These are phyloP conservation scores for Anthrax anthrax DNA, from an alignment of 2,888 invertebrate species.

Conservation along the genomic window DNA sequence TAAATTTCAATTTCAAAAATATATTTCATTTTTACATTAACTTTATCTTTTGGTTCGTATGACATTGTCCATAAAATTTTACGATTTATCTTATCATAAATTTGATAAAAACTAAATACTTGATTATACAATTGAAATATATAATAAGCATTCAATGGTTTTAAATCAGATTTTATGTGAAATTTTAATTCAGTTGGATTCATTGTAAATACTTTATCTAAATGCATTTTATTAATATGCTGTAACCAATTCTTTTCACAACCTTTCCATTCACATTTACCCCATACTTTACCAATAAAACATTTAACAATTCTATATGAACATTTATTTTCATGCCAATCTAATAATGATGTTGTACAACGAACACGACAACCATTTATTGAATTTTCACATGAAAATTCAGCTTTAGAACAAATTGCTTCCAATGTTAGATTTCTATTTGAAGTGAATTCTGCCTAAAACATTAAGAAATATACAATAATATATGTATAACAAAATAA, in stretches of 20 bases:
- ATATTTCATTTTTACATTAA: conserved; percentile 19
- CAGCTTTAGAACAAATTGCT: conserved; percentile 43
- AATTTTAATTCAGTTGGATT: conserved; percentile 20
- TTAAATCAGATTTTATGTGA: conserved; percentile 22
- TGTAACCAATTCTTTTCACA: conserved; percentile 47
- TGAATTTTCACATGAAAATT: conserved; percentile 42
- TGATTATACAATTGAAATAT: conserved; percentile 28
- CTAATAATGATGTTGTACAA: conserved; percentile 38
- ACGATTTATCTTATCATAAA: conserved; percentile 23
- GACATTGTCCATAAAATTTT: conserved; percentile 31
- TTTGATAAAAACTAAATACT: conserved; percentile 33
- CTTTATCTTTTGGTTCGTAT: conserved; percentile 22
- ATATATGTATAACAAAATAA: background rate
- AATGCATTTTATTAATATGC: conserved; percentile 41
- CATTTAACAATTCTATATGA: conserved; percentile 31
- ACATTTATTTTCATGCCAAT: conserved; percentile 38
- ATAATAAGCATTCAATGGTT: conserved; percentile 28
- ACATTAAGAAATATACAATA: conserved; percentile 1
- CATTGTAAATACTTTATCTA: conserved; percentile 33
- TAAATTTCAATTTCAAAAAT: conserved; percentile 28
- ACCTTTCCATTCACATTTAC: conserved; percentile 44
- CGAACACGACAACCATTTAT: conserved; percentile 41
- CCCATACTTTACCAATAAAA: conserved; percentile 34
- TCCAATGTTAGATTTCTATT: conserved; percentile 42
- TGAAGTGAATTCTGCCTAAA: conserved; percentile 41